Evolutionary conservation across 2,113 vertebrate species (phyloP).

Genomic region (Amazona vittata): DNA sequence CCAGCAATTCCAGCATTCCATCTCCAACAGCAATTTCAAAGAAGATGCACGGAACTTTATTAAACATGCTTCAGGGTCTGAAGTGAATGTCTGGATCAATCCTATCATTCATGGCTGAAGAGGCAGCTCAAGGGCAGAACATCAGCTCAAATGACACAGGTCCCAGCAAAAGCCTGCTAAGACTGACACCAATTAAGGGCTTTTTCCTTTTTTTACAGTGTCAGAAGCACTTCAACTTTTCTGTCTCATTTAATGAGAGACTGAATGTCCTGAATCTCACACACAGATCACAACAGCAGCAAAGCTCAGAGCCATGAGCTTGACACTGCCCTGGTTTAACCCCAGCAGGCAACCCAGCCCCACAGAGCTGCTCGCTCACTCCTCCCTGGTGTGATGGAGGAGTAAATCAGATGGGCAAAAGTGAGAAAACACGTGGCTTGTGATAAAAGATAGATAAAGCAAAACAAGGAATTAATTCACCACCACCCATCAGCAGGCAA

Average conservation of each 20-base stretch:
- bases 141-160: neutral
- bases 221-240: neutral
- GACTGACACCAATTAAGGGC: neutral
- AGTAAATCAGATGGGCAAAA: neutral
- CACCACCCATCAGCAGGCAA: neutral
- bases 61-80: neutral
- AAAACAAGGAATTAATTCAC: neutral
- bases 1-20: neutral
- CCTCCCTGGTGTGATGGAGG: neutral
- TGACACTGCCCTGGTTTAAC: neutral
- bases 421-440: neutral
- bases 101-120: neutral
- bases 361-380: neutral
- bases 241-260: neutral
- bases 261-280: neutral
- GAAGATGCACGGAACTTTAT: neutral
- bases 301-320: neutral
- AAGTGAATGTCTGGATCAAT: neutral
- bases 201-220: neutral
- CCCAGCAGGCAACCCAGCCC: neutral
- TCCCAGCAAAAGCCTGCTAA: neutral
- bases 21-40: neutral
- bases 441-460: neutral
- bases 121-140: neutral
- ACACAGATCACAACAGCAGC: neutral